Evolutionary conservation across 2,113 vertebrate genomes (phyloP), one percentile per base, ranked within the genome.

Genomic region (Chaetura pelagica): DNA sequence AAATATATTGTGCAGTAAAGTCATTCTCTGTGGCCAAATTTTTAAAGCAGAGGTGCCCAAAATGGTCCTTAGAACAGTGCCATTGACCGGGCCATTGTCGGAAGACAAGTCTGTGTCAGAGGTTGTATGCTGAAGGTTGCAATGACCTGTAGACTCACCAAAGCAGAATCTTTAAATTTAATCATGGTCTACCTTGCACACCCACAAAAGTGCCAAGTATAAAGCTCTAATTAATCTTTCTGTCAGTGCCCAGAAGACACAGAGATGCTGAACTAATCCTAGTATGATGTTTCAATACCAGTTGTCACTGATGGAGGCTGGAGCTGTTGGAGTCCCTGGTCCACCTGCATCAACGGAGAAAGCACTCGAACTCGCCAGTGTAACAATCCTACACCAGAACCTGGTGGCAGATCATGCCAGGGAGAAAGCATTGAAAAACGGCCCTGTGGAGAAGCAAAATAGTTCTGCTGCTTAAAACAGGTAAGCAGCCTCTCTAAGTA

Each of bases 241-340:
- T 71, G 52, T 71, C 29, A 46, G 40, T 49, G 16, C 23, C 71
- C 46, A 66, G 34, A 87, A 84, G 46, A 22, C 52, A 71, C 15
- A 77, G 32, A 55, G 57, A 66, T 63, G 38, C 12, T 80, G 29
- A 7, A 68, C 74, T 93, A 85, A 94, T 52, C 32, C 13, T 83
- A 55, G 0, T 62, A 16, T 76, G 7, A 21, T 87, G 71, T 93
- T 46, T 75, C 84, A 40, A 34, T 84, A 12, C 5, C 52, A 97
- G 96, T 35, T 71, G 52, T 66, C 82, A 63, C 24, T 30, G 87
- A 98, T 32, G 98, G 99, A 46, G 97, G 98, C 86, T 98, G 98
- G 98, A 97, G 90, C 18, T 99, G 98, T 74, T 99, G 98, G 98
- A 96, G 97, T 35, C 6, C 73, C 42, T 98, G 98, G 98, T 97